A percentile compares a stretch with the other conserved stretches of the same genome.
Evolutionary conservation across 1,140 invertebrate genomes (phyloP).

Genomic region (Nasonia longicornis): DNA sequence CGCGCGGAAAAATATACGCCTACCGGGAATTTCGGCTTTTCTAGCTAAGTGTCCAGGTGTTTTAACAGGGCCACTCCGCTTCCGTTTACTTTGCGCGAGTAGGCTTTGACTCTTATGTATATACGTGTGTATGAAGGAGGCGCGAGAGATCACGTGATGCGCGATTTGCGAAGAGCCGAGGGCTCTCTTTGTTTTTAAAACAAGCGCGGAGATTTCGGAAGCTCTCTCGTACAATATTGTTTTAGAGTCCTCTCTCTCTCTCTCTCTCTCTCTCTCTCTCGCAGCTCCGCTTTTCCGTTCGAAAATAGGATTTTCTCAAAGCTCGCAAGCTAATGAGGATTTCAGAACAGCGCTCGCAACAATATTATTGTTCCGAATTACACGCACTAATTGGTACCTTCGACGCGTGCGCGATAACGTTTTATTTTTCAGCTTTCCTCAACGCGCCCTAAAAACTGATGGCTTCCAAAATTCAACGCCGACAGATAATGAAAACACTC

Average conservation of each 20-base stretch:
- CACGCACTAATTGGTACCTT: too few species aligned
- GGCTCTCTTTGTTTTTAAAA: conserved; percentile 10
- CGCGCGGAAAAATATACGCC: conserved; percentile 22
- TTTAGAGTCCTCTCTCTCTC: not conserved
- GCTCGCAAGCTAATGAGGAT: too few species aligned
- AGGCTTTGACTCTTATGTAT: not conserved
- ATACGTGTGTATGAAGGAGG: not conserved
- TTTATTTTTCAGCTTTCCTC: too few species aligned
- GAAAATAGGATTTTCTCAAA: not conserved
- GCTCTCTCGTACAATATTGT: conserved; percentile 4
- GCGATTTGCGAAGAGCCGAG: not conserved
- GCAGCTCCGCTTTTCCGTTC: not conserved
- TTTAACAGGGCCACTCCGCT: not conserved
- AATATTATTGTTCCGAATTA: too few species aligned
- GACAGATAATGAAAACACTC: not conserved
- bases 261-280: too few species aligned
- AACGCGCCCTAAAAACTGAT: too few species aligned
- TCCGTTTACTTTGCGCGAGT: not conserved
- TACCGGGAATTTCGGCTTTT: not conserved
- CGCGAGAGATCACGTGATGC: not conserved
- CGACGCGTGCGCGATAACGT: too few species aligned
- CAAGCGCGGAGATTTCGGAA: conserved; percentile 8
- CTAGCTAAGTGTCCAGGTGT: not conserved
- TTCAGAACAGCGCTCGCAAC: too few species aligned
- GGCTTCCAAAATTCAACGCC: not conserved